Percentiles rank a stretch among this genome's conserved stretches.
These are phyloP conservation scores for Setophaga coronata DNA, from an alignment of 2,113 vertebrate genomes.

Conservation along the genomic window DNA sequence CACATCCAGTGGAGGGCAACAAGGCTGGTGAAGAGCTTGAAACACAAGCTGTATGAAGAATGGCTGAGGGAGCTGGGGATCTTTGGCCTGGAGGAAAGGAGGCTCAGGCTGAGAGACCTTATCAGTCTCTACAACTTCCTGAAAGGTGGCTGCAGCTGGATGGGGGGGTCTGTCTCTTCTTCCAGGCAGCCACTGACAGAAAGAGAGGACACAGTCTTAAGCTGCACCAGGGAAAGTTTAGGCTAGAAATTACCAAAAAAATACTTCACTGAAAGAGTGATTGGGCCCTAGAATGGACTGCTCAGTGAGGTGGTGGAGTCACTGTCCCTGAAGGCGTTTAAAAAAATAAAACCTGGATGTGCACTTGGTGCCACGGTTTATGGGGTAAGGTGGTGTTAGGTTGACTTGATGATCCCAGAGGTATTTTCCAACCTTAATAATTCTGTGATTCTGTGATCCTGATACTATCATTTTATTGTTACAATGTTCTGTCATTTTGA, in stretches of 20 bases:
- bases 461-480: background rate
- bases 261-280: background rate
- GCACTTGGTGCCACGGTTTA: background rate
- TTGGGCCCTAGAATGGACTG: background rate
- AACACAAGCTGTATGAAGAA: background rate
- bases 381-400: background rate
- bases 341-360: background rate
- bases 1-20: background rate
- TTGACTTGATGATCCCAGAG: background rate
- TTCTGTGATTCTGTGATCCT: too few species aligned
- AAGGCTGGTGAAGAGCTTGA: background rate
- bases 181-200: too few species aligned
- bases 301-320: background rate
- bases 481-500: background rate
- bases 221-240: background rate
- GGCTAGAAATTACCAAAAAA: background rate
- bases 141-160: too few species aligned
- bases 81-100: background rate
- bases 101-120: too few species aligned
- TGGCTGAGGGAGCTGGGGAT: rapidly evolving
- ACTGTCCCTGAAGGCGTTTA: background rate
- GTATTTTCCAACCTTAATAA: background rate
- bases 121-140: too few species aligned
- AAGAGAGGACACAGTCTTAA: background rate
- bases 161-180: rapidly evolving